Base-by-base conservation (phyloP, 2,113 vertebrate species). In the Anoura caudifer region DNA sequence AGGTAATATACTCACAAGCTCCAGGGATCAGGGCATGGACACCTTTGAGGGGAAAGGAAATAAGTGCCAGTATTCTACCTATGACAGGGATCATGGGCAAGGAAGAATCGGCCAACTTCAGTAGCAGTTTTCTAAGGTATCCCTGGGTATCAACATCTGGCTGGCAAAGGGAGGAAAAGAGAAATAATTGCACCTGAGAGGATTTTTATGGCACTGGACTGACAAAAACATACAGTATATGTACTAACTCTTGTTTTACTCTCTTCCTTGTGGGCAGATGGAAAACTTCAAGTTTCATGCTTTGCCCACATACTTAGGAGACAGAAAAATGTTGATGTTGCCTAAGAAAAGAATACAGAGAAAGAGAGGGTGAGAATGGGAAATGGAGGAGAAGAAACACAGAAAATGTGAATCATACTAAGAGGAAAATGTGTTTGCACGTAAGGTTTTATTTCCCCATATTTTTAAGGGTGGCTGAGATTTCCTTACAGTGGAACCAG, bases 401-500 rank as follows among this genome's bases (percentile, higher is more conserved):
- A 24, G 2, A 0, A 59, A 63, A 0, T 38, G 2, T 54, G 31
- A 91, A 50, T 91, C 61, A 17, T 63, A 93, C 33, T 14, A 75
- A 87, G 45, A 15, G 22, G 47, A 69, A 95, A 96, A 82, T 87
- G 28, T 92, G n/a, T 38, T 86, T 77, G 85, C 7, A 33, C 14
- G 69, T 63, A 63, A 84, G 4, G 19, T 73, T 94, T 92, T 67
- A 90, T 20, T 95, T 73, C 20, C 43, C 28, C 26, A 26, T 59
- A 73, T 96, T 76, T 76, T 65, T 86, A 91, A 94, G 94, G 87
- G 7, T 24, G 88, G 0, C 77, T 97, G 93, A 94, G 54, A 7
- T 63, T 96, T 92, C 77, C 81, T 91, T 79, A 61, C 43, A 54
- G 3, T 6, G 0, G 36, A 92, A 12, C 82, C 79, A 91, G 61